Evolutionary conservation across 2,797 vertebrate genomes (phyloP), one percentile per base, ranked within the genome.

Genomic region (Lepus oiostolus): DNA sequence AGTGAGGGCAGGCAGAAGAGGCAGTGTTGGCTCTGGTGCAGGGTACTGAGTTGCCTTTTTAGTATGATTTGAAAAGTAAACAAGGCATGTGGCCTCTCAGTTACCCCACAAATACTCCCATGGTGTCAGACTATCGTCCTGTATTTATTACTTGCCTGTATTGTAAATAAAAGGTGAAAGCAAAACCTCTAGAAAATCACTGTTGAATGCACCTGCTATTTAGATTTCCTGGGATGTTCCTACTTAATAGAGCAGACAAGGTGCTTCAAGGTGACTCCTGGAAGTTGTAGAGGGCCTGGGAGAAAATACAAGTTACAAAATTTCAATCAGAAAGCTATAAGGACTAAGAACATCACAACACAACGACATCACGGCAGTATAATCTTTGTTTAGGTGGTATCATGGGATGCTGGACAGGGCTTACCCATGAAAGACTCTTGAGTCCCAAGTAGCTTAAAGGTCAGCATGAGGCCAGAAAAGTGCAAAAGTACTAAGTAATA

Each of bases 121-220:
- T 1, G 52, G 35, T 71, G 38, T 13, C 65, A 19, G 9, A 52
- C 52, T 50, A 71, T 35, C 83, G 35, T 42, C 35, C 72, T 60
- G 28, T 71, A 92, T 91, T 65, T 60, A 84, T 47, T 52, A 85
- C 60, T 81, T 17, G 1, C 28, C 54, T 26, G 4, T 76, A 90
- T 63, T 82, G 74, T 12, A 68, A 89, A 84, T 30, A 42, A 84
- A 95, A 79, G 63, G 63, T 21, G 16, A 91, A 92, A 95, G 26
- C 47, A 85, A 76, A 0, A 2, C 30, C 71, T 92, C 12, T 28
- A 86, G 65, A 75, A 92, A 96, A 17, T 76, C 75, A 68, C 35
- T 85, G 19, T n/a, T 72, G 77, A 88, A 76, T 16, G 19, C 35
- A 92, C 28, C 74, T 68, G 65, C 85, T 70, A 50, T 30, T 22